Percentiles rank a stretch among this genome's conserved stretches.
phyloP scores from a whole-genome alignment of 1,140 invertebrate genomes.

The Phortica variegata region DNA sequence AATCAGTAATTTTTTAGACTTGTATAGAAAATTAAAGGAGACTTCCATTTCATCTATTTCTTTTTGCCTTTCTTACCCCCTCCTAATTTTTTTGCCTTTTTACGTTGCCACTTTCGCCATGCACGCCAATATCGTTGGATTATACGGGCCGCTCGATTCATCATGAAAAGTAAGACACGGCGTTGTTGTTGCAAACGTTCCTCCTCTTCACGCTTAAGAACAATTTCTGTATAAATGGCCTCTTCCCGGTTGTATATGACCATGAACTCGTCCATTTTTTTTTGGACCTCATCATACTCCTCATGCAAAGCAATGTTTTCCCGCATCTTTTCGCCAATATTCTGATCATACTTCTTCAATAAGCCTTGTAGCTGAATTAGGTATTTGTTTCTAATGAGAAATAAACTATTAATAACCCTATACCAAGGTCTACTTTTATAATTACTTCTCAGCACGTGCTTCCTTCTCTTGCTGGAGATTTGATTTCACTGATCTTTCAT shows the following conservation, averaged over 20 bases:
- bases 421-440: not conserved
- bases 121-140: constrained; percentile 40
- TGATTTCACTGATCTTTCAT: constrained; percentile 12
- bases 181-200: constrained; percentile 30
- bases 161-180: constrained; percentile 36
- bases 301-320: constrained; percentile 30
- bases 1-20: constrained; percentile 16
- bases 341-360: constrained; percentile 31
- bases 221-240: constrained; percentile 27
- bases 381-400: constrained; percentile 21
- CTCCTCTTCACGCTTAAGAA: constrained; percentile 30
- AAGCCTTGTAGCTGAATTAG: constrained; percentile 27
- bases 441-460: constrained; percentile 29
- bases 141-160: constrained; percentile 37
- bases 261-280: constrained; percentile 31
- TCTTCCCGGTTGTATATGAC: constrained; percentile 26
- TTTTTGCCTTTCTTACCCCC: constrained; percentile 23
- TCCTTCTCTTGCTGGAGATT: constrained; percentile 20
- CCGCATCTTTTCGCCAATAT: constrained; percentile 26
- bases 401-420: not conserved
- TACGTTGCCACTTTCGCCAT: constrained; percentile 33
- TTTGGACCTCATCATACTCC: constrained; percentile 25
- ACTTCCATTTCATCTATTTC: constrained; percentile 23
- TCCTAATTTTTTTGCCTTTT: constrained; percentile 14
- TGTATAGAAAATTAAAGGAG: constrained; percentile 34